phyloP scores from a whole-genome alignment of 2,797 vertebrate genomes.

The Picus viridis region DNA sequence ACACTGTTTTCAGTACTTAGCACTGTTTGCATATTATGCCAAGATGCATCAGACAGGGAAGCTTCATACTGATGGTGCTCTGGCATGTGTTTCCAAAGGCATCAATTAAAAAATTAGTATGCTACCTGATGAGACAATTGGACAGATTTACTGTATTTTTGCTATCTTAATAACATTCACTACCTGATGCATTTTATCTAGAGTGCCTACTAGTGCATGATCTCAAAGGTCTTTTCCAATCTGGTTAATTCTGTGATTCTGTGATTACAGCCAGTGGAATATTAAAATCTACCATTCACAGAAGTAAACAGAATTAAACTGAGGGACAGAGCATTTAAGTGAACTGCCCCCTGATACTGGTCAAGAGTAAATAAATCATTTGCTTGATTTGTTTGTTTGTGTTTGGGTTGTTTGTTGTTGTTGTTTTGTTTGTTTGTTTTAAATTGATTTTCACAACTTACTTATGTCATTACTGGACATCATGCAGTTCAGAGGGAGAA shows the following conservation, averaged over 20 bases:
- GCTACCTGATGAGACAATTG: slow-evolving; percentile 6
- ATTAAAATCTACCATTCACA: background rate
- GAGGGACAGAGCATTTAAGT: background rate
- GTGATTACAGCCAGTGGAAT: background rate
- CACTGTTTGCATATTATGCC: background rate
- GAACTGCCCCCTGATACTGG: background rate
- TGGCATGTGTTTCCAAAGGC: slow-evolving; percentile 32
- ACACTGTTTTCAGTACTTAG: background rate
- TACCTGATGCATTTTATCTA: background rate
- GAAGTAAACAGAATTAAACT: background rate
- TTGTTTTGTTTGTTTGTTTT: background rate
- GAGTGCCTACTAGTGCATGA: background rate
- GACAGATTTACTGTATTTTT: slow-evolving; percentile 17
- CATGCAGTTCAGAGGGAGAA: background rate
- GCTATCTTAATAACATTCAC: background rate
- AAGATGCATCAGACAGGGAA: background rate
- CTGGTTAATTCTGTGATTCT: too few species aligned
- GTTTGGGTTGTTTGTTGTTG: background rate
- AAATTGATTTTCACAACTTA: slow-evolving; percentile 12
- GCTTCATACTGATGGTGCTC: background rate
- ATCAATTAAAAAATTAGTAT: slow-evolving; percentile 31
- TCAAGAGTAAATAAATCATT: background rate
- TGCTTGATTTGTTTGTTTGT: background rate
- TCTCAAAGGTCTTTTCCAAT: too few species aligned
- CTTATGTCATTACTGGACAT: background rate